Conservation (phyloP, 2,888 invertebrate species). For the Spodoptera littoralis region DNA sequence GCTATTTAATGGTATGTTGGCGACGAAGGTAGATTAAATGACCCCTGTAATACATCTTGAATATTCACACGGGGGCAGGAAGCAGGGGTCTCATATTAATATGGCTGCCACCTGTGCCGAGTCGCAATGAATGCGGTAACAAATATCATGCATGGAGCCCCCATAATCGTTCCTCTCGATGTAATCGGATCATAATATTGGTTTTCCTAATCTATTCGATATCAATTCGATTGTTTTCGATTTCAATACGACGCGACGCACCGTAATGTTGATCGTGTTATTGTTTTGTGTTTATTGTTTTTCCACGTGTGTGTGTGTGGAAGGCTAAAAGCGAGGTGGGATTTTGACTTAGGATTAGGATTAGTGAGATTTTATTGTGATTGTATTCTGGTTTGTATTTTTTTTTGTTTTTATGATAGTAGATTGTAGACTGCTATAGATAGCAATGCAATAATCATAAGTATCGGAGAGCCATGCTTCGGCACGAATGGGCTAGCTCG, state of each 20-base stretch:
- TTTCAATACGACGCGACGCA: conserved; percentile 9
- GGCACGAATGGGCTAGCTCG: no score
- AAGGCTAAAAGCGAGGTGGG: background rate
- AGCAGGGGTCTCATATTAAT: conserved; percentile 57
- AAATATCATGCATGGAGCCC: conserved; percentile 30
- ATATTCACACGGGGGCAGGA: conserved; percentile 67
- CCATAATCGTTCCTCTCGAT: conserved; percentile 1
- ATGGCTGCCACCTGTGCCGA: conserved; percentile 55
- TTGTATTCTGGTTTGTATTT: background rate
- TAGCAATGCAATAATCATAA: no score
- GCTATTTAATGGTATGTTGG: conserved; percentile 69
- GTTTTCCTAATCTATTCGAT: conserved; percentile 28
- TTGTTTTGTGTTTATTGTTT: conserved; percentile 1
- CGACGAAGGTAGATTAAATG: conserved; percentile 61
- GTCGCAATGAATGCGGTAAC: conserved; percentile 59
- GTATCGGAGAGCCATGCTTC: no score
- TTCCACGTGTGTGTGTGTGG: background rate
- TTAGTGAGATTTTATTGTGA: no score
- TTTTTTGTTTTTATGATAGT: no score
- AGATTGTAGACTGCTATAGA: no score
- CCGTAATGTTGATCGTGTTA: conserved; percentile 5
- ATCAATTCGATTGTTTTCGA: conserved; percentile 23
- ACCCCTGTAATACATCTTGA: conserved; percentile 73
- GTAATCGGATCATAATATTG: conserved; percentile 36
- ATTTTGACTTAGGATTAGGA: no score